Percentiles rank a stretch among this genome's conserved stretches.
Evolutionary conservation across 2,888 invertebrate species (phyloP).

Genomic region (Lacanobia wlatinum): DNA sequence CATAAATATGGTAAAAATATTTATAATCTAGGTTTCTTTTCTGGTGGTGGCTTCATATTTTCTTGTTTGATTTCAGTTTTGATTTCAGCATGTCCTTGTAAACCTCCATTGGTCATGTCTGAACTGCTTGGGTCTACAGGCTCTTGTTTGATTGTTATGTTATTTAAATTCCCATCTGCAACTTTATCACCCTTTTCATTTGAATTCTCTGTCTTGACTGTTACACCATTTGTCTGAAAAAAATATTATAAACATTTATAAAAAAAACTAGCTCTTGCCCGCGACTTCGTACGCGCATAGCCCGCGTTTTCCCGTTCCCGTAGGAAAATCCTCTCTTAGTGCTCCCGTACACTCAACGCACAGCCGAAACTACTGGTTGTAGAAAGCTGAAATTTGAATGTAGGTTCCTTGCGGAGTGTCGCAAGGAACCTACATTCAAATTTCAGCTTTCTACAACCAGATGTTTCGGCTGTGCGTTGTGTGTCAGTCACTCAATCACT

Average conservation of each 20-base stretch:
- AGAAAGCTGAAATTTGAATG: too few species aligned
- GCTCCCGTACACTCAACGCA: too few species aligned
- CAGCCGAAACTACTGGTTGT: too few species aligned
- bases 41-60: conserved; percentile 96
- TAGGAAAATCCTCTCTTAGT: too few species aligned
- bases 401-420: too few species aligned
- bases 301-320: too few species aligned
- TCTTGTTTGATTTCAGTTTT: conserved; percentile 94
- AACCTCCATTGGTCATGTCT: conserved; percentile 85
- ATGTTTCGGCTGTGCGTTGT: too few species aligned
- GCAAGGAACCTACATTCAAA: too few species aligned
- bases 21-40: conserved; percentile 94
- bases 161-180: conserved; percentile 81
- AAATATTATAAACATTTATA: conserved; percentile 2
- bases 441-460: too few species aligned
- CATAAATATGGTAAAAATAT: background rate
- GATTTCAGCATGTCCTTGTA: conserved; percentile 88
- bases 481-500: too few species aligned
- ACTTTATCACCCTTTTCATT: conserved; percentile 83
- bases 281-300: too few species aligned
- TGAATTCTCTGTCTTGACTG: conserved; percentile 85
- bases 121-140: conserved; percentile 85
- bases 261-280: too few species aligned
- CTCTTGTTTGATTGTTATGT: conserved; percentile 88
- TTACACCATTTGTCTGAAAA: conserved; percentile 84